These are phyloP conservation scores for Acipenser transmontanus DNA, from an alignment of 2,797 vertebrate species.

Conservation along the genomic window DNA sequence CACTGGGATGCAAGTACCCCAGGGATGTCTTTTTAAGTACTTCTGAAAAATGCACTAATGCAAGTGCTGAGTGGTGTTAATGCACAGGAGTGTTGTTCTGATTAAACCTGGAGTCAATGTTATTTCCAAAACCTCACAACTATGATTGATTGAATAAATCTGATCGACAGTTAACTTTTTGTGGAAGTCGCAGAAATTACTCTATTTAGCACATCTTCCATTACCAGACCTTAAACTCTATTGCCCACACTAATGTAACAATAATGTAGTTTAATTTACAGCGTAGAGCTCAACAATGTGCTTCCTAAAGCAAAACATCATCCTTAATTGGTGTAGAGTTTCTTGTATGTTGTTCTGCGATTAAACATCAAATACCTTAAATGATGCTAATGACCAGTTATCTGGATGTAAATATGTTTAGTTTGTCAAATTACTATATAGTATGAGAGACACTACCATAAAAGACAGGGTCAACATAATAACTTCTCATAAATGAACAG, in stretches of 20 bases:
- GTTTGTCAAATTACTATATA: conserved; percentile 21
- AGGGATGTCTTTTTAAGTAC: no score
- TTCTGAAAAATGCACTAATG: no score
- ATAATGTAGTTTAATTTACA: conserved; percentile 45
- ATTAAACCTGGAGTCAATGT: conserved; percentile 12
- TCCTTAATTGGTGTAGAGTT: conserved; percentile 19
- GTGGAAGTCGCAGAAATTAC: conserved; percentile 27
- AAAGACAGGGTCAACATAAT: no score
- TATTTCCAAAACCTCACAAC: conserved; percentile 26
- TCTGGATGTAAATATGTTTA: conserved; percentile 16
- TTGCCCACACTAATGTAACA: conserved; percentile 38
- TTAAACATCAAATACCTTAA: conserved; percentile 23
- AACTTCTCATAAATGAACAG: no score
- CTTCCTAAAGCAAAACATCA: conserved; percentile 27
- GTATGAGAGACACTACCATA: not conserved
- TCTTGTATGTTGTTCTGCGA: not conserved
- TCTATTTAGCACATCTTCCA: conserved; percentile 28
- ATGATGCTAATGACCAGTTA: conserved; percentile 25
- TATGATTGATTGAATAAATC: conserved; percentile 27
- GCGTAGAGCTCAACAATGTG: conserved; percentile 37
- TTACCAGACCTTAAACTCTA: conserved; percentile 28
- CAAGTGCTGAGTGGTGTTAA: no score
- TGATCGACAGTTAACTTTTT: conserved; percentile 28
- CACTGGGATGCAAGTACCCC: no score
- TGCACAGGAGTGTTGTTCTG: no score